A percentile compares a stretch with the other conserved stretches of the same genome.
These are phyloP conservation scores for Onthophagus sagittarius DNA, from an alignment of 2,888 invertebrate species.

Conservation along the genomic window DNA sequence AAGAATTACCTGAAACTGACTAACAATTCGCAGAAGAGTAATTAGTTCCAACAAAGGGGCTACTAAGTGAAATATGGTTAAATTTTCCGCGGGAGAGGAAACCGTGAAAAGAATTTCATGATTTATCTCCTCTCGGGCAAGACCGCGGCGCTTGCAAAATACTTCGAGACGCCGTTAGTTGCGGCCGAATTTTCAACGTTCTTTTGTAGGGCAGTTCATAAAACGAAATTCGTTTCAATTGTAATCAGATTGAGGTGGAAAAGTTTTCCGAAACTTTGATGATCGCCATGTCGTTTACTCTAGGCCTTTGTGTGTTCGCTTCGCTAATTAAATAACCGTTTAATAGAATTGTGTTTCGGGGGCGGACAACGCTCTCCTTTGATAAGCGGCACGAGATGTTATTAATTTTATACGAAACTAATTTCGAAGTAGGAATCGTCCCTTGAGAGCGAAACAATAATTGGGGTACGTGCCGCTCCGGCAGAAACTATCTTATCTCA, in stretches of 20 bases:
- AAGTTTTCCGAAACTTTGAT: background rate
- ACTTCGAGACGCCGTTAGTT: background rate
- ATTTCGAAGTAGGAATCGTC: constrained; percentile 20
- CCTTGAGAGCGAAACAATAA: constrained; percentile 25
- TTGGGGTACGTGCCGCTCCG: constrained; percentile 26
- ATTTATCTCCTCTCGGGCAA: constrained; percentile 7
- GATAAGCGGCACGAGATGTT: constrained; percentile 15
- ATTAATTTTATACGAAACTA: constrained; percentile 25
- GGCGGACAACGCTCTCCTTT: background rate
- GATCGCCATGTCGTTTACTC: background rate
- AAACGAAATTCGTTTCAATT: constrained; percentile 6
- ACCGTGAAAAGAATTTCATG: constrained; percentile 12
- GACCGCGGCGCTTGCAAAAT: background rate
- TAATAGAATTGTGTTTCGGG: background rate
- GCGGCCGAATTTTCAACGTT: constrained; percentile 2
- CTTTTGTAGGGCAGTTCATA: constrained; percentile 11
- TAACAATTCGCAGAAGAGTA: constrained; percentile 13
- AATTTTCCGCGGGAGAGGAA: constrained; percentile 13
- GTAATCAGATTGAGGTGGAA: constrained; percentile 1
- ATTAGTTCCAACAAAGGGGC: constrained; percentile 7
- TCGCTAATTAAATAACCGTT: constrained; percentile 5
- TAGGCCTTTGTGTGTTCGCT: background rate
- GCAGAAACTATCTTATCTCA: constrained; percentile 2
- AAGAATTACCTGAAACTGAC: constrained; percentile 13
- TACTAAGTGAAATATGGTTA: constrained; percentile 12